Percentiles rank a stretch among this genome's conserved stretches.
Evolutionary conservation across 2,888 invertebrate genomes (phyloP).

Genomic region (Drosophila kambysellisi): DNA sequence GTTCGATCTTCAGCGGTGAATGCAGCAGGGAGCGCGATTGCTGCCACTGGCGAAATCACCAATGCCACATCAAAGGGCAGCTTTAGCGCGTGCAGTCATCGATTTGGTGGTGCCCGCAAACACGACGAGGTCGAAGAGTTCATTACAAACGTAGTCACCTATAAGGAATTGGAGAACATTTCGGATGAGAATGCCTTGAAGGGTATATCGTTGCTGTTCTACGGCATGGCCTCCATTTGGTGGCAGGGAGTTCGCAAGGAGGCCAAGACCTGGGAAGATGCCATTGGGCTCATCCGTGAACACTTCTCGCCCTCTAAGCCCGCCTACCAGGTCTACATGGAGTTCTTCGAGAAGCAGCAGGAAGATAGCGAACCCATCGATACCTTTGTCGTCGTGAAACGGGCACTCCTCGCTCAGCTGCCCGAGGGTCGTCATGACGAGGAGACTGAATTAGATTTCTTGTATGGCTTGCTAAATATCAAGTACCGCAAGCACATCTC

Average conservation of each 20-base stretch:
- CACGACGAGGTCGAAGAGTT: constrained; percentile 83
- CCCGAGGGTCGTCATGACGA: constrained; percentile 82
- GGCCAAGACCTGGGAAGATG: constrained; percentile 81
- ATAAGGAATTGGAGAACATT: constrained; percentile 81
- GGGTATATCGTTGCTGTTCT: constrained; percentile 79
- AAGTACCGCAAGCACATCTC: constrained; percentile 82
- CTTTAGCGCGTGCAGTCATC: constrained; percentile 71
- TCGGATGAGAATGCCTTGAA: constrained; percentile 81
- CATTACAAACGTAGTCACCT: constrained; percentile 76
- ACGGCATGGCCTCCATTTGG: constrained; percentile 81
- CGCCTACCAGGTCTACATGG: constrained; percentile 82
- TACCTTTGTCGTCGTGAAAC: constrained; percentile 80
- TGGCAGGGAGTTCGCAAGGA: constrained; percentile 83
- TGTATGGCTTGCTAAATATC: constrained; percentile 80
- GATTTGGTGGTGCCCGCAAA: constrained; percentile 77
- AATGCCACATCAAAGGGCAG: constrained; percentile 71
- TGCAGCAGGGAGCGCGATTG: not conserved
- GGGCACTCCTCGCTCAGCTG: constrained; percentile 82
- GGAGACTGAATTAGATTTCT: constrained; percentile 80
- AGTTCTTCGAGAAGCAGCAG: constrained; percentile 80
- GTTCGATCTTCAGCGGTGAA: not conserved
- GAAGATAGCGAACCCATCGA: constrained; percentile 73
- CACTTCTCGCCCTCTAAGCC: constrained; percentile 83
- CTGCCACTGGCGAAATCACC: not conserved
- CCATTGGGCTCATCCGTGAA: constrained; percentile 78